Evolutionary conservation across 2,888 invertebrate species (phyloP), one percentile per base, ranked within the genome.

Genomic region (Sesia bembeciformis): DNA sequence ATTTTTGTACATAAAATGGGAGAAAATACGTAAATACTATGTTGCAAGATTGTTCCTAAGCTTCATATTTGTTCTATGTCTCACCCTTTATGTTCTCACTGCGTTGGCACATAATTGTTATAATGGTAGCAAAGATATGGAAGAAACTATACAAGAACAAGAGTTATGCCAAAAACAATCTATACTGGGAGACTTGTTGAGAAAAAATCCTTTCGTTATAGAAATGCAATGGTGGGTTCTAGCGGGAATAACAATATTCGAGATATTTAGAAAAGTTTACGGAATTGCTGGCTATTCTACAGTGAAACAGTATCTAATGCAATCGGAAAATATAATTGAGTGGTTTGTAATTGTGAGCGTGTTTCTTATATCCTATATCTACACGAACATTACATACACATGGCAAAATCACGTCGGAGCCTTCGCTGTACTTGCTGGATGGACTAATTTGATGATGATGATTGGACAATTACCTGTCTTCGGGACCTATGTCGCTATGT

Each of bases 361-460:
- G 40, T 95, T 96, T 73, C 91, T 95, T 40, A 95, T 95, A 63
- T 95, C 95, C 0, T 95, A 94, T 70, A 93, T 95, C 55, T 95
- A 95, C 70, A 94, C 94, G 4, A 94, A 94, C 55, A 89, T 86
- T 59, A 89, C 88, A 38, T 95, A 95, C 72, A 93, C 93, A 6
- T 96, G 96, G 94, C 96, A 96, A 73, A 96, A 95, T 70, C 96
- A 96, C 72, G 93, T 96, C 39, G 96, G 96, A 0, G 96, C 96
- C 0, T 95, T 96, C 70, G 95, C 96, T 0, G 95, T 96, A 0
- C 90, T 96, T 4, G 93, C 95, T 49, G 96, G 95, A 4, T 96
- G 96, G 96, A 95, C 95, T 4, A 96, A 96, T 78, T 86, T 96
- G n/a, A 96, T 96, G 95, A 87, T 96, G 75, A 96, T 96, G 95